Base-by-base conservation (phyloP, 2,888 invertebrate genomes). In the Pollenia griseotomentosa region DNA sequence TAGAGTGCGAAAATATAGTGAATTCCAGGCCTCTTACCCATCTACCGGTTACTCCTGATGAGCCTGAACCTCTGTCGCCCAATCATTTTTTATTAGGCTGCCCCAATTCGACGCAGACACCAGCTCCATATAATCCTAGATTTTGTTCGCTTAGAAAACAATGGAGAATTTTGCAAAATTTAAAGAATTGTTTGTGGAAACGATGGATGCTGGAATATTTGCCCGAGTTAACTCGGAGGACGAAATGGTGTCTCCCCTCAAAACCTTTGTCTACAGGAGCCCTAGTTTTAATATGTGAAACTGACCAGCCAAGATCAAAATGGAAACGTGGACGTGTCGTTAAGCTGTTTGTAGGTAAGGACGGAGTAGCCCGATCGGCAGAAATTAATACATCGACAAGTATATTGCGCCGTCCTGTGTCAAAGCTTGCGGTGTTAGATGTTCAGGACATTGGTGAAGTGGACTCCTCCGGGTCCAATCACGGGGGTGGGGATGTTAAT, bases 11-110 rank as follows among this genome's bases (percentile, higher is more conserved):
- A 51, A 87, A 88, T 53, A 87, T 88, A 1, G 77, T 88, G 1
- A 88, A 88, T 46, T 81, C 80, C 0, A 57, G 86, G 11, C 86
- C 86, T 0, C 75, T 88, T n/a, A 88, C 88, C 0, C 68, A 88
- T 53, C 44, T 87, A 10, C 85, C 83, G 4, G 55, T 87, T 9
- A 68, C 83, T 3, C 59, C 80, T 10, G 65, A 70, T 10, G 83
- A 79, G 14, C 81, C 80, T 10, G 87, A 88, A 12, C 84, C 80
- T 2, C 33, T 82, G 2, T 88, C 85, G 8, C 70, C 83, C 9
- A 83, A 83, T 7, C 55, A 83, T 59, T 83, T 83, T 55, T 14
- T 78, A 14, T 23, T 73, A 8, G 59, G 59, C 12, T 59, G 59
- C 14, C n/a, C 4, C 2, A 59, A 12, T 46, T 73, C 46, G 33